A percentile compares a stretch with the other conserved stretches of the same genome.
These are phyloP conservation scores for Cherax quadricarinatus DNA, from an alignment of 1,140 invertebrate genomes.

Conservation along the genomic window DNA sequence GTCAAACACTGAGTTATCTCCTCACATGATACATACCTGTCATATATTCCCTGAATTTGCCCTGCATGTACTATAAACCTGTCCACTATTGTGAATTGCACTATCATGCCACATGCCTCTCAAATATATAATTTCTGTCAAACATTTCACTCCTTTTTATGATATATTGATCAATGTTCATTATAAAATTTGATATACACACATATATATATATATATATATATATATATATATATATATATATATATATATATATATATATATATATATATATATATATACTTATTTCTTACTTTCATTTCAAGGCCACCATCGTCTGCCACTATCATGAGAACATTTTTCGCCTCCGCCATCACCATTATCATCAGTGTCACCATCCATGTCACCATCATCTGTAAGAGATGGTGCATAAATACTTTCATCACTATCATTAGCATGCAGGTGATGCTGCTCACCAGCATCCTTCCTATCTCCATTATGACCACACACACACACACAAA, in stretches of 20 bases:
- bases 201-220: too few relatives aligned
- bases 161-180: too few relatives aligned
- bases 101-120: too few relatives aligned
- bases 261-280: too few relatives aligned
- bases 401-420: not conserved
- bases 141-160: too few relatives aligned
- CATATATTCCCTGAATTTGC: not conserved
- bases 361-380: not conserved
- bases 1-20: not conserved
- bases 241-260: too few relatives aligned
- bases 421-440: not conserved
- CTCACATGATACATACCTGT: not conserved
- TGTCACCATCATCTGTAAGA: not conserved
- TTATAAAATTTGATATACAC: too few relatives aligned
- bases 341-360: not conserved
- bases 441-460: not conserved
- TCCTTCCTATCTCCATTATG: not conserved
- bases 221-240: too few relatives aligned
- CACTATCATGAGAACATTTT: constrained; percentile 51
- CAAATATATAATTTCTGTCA: too few relatives aligned
- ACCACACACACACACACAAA: too few relatives aligned
- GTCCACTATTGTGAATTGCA: too few relatives aligned
- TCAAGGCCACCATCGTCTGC: constrained; percentile 55
- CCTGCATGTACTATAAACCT: too few relatives aligned
- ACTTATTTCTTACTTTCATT: constrained; percentile 1